These are phyloP conservation scores for Drosophila azteca DNA, from an alignment of 1,140 invertebrate species.

Conservation along the genomic window DNA sequence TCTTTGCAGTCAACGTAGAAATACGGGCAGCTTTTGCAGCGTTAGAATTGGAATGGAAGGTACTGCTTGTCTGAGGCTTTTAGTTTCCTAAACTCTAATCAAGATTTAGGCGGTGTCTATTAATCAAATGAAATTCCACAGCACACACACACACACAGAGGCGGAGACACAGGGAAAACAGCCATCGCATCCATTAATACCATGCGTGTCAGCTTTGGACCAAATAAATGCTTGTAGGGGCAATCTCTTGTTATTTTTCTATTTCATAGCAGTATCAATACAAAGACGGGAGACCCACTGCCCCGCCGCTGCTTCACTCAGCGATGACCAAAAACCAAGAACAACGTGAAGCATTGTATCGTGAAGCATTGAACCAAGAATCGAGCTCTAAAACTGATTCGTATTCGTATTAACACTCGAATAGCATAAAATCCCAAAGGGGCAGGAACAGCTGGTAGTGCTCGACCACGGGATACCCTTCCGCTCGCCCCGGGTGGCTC, in stretches of 20 bases:
- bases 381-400: conserved; percentile 20
- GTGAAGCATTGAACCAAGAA: background rate
- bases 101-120: conserved; percentile 54
- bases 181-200: conserved; percentile 42
- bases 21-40: conserved; percentile 2
- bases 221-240: conserved; percentile 59
- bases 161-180: conserved; percentile 18
- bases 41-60: conserved; percentile 7
- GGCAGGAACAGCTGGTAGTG: background rate
- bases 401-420: conserved; percentile 33
- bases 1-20: background rate
- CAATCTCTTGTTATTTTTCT: conserved; percentile 54
- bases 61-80: conserved; percentile 23
- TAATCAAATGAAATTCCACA: conserved; percentile 56
- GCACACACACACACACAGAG: conserved; percentile 2
- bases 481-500: too few relatives aligned
- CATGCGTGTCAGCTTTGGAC: conserved; percentile 59
- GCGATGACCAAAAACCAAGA: background rate
- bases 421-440: conserved; percentile 1
- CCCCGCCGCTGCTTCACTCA: background rate
- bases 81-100: conserved; percentile 47
- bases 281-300: conserved; percentile 12
- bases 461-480: conserved; percentile 25
- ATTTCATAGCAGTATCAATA: conserved; percentile 30
- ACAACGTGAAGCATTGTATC: background rate